Percentiles rank a stretch among this genome's conserved stretches.
These are phyloP conservation scores for Heliothis peltigera DNA, from an alignment of 2,888 invertebrate species.

Conservation along the genomic window DNA sequence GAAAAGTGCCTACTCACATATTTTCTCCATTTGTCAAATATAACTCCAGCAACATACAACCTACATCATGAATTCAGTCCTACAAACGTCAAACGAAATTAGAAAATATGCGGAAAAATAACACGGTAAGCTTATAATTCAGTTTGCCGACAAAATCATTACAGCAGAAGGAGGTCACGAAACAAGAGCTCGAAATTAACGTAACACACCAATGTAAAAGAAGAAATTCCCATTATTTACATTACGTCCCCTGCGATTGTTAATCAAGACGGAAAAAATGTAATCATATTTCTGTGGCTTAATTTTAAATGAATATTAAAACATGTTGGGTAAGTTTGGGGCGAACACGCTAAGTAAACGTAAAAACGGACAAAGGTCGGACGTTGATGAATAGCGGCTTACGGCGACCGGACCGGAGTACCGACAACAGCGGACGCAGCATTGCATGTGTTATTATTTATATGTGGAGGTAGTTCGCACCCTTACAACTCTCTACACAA, in stretches of 20 bases:
- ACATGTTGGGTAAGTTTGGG: slow-evolving; percentile 60
- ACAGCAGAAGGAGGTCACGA: slow-evolving; percentile 42
- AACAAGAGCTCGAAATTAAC: slow-evolving; percentile 49
- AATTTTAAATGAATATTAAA: slow-evolving; percentile 74
- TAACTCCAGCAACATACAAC: slow-evolving; percentile 17
- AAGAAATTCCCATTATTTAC: slow-evolving; percentile 54
- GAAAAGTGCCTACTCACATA: neutral
- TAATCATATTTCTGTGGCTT: slow-evolving; percentile 55
- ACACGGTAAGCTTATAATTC: slow-evolving; percentile 28
- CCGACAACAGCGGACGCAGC: slow-evolving; percentile 18
- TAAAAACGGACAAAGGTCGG: slow-evolving; percentile 66
- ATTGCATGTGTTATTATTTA: slow-evolving; percentile 37
- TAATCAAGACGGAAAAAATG: slow-evolving; percentile 48
- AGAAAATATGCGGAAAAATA: slow-evolving; percentile 26
- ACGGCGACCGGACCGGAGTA: slow-evolving; percentile 25
- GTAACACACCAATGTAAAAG: slow-evolving; percentile 37
- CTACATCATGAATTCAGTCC: slow-evolving; percentile 12
- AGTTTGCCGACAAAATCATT: slow-evolving; percentile 41
- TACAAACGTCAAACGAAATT: slow-evolving; percentile 19
- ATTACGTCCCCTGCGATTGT: slow-evolving; percentile 41
- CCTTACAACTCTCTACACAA: neutral
- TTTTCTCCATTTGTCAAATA: neutral
- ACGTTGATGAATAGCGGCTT: slow-evolving; percentile 76
- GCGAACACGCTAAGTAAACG: slow-evolving; percentile 65
- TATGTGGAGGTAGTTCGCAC: slow-evolving; percentile 13